Percentiles rank a stretch among this genome's conserved stretches.
These are phyloP conservation scores for Drosophila paulistorum DNA, from an alignment of 1,140 invertebrate genomes.

Conservation along the genomic window DNA sequence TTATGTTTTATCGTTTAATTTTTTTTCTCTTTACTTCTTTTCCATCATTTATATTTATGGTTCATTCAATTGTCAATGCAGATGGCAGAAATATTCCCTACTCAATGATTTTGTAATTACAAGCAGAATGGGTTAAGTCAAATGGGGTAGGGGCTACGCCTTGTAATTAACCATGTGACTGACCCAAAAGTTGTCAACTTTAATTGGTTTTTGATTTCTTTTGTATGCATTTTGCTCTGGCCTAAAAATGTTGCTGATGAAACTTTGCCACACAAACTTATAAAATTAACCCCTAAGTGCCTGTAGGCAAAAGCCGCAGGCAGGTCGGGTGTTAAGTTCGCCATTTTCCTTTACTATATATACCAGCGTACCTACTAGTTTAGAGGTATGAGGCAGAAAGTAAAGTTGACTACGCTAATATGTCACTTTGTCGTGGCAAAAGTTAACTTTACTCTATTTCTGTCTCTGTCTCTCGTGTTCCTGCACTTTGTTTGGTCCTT, in stretches of 20 bases:
- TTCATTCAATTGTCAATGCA: conserved; percentile 55
- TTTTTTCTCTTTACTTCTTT: neutral
- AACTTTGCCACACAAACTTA: conserved; percentile 48
- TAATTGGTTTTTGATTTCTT: conserved; percentile 76
- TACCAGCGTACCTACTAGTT: conserved; percentile 19
- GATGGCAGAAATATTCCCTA: conserved; percentile 22
- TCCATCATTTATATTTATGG: conserved; percentile 21
- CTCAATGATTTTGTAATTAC: neutral
- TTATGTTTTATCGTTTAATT: conserved; percentile 44
- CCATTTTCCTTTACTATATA: conserved; percentile 17
- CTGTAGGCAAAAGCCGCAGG: conserved; percentile 26
- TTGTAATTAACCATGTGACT: conserved; percentile 57
- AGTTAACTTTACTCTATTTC: conserved; percentile 60
- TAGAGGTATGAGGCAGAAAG: conserved; percentile 29
- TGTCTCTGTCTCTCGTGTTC: conserved; percentile 7
- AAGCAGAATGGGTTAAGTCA: conserved; percentile 14
- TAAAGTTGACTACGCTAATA: conserved; percentile 80
- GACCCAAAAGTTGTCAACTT: conserved; percentile 49
- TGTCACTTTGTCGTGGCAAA: conserved; percentile 79
- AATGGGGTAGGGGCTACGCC: neutral
- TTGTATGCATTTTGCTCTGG: conserved; percentile 28
- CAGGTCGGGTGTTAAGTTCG: conserved; percentile 56
- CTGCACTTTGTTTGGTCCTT: conserved; percentile 62
- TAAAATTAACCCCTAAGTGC: conserved; percentile 76
- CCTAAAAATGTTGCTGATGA: conserved; percentile 15